Percentiles rank a stretch among this genome's conserved stretches.
phyloP scores from a whole-genome alignment of 2,797 vertebrate species.

The Tragopan temminckii region DNA sequence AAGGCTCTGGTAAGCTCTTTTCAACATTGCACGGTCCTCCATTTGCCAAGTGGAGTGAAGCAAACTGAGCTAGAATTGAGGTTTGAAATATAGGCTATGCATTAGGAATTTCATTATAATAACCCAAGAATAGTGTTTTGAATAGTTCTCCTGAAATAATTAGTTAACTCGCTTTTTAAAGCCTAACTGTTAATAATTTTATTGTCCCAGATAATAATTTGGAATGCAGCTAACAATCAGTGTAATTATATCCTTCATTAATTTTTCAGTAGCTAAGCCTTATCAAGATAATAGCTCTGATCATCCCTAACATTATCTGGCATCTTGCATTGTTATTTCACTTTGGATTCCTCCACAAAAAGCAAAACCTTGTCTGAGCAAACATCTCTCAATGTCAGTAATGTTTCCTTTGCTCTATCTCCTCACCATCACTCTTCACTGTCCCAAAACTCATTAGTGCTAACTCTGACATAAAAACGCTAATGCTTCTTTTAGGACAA shows the following conservation, averaged over 20 bases:
- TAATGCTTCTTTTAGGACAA: background rate
- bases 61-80: background rate
- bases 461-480: background rate
- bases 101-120: conserved; percentile 34
- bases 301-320: conserved; percentile 39
- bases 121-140: conserved; percentile 63
- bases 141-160: conserved; percentile 65
- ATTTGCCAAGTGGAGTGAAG: conserved; percentile 25
- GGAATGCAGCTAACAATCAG: conserved; percentile 63
- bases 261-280: conserved; percentile 19
- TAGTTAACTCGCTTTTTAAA: conserved; percentile 62
- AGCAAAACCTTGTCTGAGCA: background rate
- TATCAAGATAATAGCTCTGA: conserved; percentile 52
- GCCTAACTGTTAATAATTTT: conserved; percentile 66
- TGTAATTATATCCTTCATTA: conserved; percentile 72
- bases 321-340: background rate
- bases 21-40: background rate
- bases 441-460: background rate
- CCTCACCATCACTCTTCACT: background rate
- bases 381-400: background rate
- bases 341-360: conserved; percentile 9
- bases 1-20: background rate
- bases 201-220: conserved; percentile 58
- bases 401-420: background rate
- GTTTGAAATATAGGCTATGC: background rate